A percentile compares a stretch with the other conserved stretches of the same genome.
Conservation (phyloP, 1,140 invertebrate genomes). For the Agraylea sexmaculata region DNA sequence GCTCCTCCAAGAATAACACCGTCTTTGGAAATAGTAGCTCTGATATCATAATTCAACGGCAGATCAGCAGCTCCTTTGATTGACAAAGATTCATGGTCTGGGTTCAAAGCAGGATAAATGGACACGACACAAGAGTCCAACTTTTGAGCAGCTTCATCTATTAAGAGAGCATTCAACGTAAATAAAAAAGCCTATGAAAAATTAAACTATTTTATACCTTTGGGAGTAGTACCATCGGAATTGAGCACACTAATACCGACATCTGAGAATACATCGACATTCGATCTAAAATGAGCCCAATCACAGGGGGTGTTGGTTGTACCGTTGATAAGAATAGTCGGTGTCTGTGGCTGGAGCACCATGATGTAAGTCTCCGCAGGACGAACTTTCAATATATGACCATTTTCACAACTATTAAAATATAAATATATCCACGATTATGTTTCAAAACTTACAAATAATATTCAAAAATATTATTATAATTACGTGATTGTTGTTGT, state of each 20-base stretch:
- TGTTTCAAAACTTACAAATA: not conserved
- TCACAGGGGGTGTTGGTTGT: constrained; percentile 71
- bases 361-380: constrained; percentile 72
- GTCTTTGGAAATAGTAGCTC: constrained; percentile 67
- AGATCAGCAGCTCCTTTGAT: constrained; percentile 56
- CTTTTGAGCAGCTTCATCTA: constrained; percentile 38
- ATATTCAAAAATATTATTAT: not conserved
- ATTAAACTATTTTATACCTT: constrained; percentile 14
- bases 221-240: constrained; percentile 30
- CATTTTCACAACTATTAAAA: constrained; percentile 51
- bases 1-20: constrained; percentile 75
- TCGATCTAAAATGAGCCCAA: constrained; percentile 73
- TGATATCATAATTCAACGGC: constrained; percentile 57
- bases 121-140: constrained; percentile 83
- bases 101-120: constrained; percentile 87
- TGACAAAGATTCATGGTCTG: constrained; percentile 79
- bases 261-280: constrained; percentile 75
- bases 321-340: constrained; percentile 73
- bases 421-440: not conserved
- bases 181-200: not conserved
- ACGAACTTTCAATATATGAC: constrained; percentile 48
- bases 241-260: constrained; percentile 52
- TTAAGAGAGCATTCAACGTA: no score
- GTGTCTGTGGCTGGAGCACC: constrained; percentile 74
- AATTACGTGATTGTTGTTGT: constrained; percentile 62